Conservation (phyloP, 1,140 invertebrate species). For the Scaptomyza pallida region DNA sequence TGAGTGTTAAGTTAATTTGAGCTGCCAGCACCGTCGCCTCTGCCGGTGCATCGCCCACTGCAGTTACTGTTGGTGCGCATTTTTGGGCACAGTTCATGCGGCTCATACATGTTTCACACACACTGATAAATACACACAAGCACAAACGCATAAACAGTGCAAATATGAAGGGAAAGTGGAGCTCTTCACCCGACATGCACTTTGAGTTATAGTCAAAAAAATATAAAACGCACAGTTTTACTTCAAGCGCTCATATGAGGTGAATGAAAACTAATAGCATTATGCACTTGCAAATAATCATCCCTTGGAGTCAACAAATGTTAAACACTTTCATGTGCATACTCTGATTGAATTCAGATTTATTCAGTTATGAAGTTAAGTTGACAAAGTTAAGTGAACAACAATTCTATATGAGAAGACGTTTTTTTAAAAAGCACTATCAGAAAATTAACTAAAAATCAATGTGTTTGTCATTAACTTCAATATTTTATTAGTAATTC, state of each 20-base stretch:
- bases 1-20: slow-evolving; percentile 80
- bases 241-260: slow-evolving; percentile 40
- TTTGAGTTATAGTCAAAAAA: slow-evolving; percentile 76
- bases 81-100: slow-evolving; percentile 45
- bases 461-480: too few relatives aligned
- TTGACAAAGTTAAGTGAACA: too few relatives aligned
- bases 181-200: slow-evolving; percentile 36
- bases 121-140: slow-evolving; percentile 1
- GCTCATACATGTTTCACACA: slow-evolving; percentile 64
- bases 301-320: slow-evolving; percentile 1
- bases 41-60: slow-evolving; percentile 20
- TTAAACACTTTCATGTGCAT: neutral
- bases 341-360: neutral
- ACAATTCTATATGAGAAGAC: too few relatives aligned
- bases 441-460: too few relatives aligned
- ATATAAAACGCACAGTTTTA: slow-evolving; percentile 69
- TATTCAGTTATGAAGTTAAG: too few relatives aligned
- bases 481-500: too few relatives aligned
- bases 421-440: too few relatives aligned
- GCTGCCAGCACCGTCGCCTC: slow-evolving; percentile 44
- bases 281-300: slow-evolving; percentile 35
- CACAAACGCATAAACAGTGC: slow-evolving; percentile 33
- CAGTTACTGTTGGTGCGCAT: slow-evolving; percentile 23
- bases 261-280: slow-evolving; percentile 57
- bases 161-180: slow-evolving; percentile 45